Conservation (phyloP, 2,888 invertebrate genomes). For the Cerceris ruficornis region DNA sequence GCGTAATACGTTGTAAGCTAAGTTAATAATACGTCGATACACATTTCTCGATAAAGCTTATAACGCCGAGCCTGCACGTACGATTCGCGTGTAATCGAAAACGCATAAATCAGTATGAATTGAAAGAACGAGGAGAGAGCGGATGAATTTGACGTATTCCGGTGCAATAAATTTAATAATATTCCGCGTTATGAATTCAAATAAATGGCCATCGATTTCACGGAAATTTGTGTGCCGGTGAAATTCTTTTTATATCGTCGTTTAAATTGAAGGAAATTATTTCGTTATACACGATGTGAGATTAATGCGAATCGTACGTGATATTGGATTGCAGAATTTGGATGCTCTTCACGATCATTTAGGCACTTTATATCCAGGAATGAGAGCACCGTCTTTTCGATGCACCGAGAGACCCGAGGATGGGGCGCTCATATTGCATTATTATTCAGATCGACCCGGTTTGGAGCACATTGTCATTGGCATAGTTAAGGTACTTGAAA, state of each 20-base stretch:
- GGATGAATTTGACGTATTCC: too few relatives aligned
- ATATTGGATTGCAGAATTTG: constrained; percentile 87
- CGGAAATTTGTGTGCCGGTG: too few relatives aligned
- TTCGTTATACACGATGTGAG: not conserved
- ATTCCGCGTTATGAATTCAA: too few relatives aligned
- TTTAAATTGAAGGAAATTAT: not conserved
- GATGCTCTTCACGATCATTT: constrained; percentile 98
- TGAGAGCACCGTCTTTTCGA: constrained; percentile 97
- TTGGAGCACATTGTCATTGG: constrained; percentile 98
- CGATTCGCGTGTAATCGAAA: not conserved
- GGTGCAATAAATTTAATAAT: too few relatives aligned
- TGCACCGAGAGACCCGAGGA: constrained; percentile 95
- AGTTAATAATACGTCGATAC: not conserved
- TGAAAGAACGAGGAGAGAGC: too few relatives aligned
- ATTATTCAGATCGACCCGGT: constrained; percentile 97
- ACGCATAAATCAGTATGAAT: too few relatives aligned
- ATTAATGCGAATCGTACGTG: not conserved
- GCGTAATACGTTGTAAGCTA: not conserved
- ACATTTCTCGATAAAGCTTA: not conserved
- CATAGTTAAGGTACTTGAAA: constrained; percentile 92
- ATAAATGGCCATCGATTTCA: too few relatives aligned
- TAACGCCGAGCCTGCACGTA: not conserved
- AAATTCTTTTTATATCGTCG: too few relatives aligned
- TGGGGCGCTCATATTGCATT: constrained; percentile 95
- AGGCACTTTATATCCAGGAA: constrained; percentile 96